Evolutionary conservation across 2,797 vertebrate genomes (phyloP).

Genomic region (Molossus alvarezi): DNA sequence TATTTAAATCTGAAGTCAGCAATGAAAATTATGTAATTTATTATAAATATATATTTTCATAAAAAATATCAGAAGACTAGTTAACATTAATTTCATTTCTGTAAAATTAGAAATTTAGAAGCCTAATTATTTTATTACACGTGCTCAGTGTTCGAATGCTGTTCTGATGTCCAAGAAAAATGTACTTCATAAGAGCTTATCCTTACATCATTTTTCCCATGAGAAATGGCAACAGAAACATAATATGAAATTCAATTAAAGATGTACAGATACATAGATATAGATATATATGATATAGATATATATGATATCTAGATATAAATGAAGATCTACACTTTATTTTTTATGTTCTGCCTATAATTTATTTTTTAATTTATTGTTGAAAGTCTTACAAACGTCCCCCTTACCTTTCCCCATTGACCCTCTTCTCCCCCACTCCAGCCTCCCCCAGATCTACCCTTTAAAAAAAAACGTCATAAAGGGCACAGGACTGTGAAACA

Average conservation of each 20-base stretch:
- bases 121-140: slow-evolving; percentile 34
- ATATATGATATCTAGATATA: slow-evolving; percentile 10
- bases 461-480: background rate
- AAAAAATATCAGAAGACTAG: slow-evolving; percentile 4
- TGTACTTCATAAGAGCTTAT: background rate
- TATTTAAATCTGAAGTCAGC: slow-evolving; percentile 3
- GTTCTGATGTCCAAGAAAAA: slow-evolving; percentile 31
- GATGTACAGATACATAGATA: background rate
- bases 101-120: slow-evolving; percentile 33
- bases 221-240: slow-evolving; percentile 35
- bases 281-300: background rate
- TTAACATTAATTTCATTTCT: slow-evolving; percentile 44
- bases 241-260: slow-evolving; percentile 50
- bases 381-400: too few species aligned
- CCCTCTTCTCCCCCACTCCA: too few species aligned
- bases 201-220: background rate
- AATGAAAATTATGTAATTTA: slow-evolving; percentile 32
- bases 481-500: background rate
- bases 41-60: background rate
- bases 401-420: too few species aligned
- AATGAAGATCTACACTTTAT: background rate
- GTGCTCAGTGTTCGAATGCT: background rate
- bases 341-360: too few species aligned
- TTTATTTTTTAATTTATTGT: too few species aligned
- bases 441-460: too few species aligned